A percentile compares a stretch with the other conserved stretches of the same genome.
phyloP scores from a whole-genome alignment of 1,140 invertebrate genomes.

The Euura saliciscinereae region DNA sequence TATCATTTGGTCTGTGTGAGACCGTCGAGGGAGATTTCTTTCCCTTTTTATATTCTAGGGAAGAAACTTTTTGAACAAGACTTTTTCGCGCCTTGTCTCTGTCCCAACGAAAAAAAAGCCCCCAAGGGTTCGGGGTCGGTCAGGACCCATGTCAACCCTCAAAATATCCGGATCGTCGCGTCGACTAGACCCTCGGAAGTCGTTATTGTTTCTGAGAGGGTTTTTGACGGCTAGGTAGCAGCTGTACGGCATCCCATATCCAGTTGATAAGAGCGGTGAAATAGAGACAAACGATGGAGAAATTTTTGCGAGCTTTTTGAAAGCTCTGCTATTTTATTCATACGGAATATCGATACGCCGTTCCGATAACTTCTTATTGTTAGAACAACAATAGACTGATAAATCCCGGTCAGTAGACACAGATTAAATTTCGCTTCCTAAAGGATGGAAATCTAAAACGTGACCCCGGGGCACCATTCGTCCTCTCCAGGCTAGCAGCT shows the following conservation, averaged over 20 bases:
- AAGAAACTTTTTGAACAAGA: too few species aligned
- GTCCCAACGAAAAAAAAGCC: background rate
- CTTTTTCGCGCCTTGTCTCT: background rate
- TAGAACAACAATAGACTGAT: background rate
- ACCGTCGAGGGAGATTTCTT: background rate
- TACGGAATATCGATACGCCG: too few species aligned
- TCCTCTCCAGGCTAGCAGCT: background rate
- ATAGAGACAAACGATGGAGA: too few species aligned
- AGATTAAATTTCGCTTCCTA: conserved; percentile 1
- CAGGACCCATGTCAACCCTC: background rate
- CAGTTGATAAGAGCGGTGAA: too few species aligned
- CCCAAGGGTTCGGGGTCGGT: background rate
- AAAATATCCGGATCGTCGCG: background rate
- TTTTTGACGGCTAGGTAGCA: background rate
- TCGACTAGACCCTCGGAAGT: too few species aligned
- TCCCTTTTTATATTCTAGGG: too few species aligned
- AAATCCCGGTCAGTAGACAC: background rate
- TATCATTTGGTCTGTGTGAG: too few species aligned
- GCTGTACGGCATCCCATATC: too few species aligned
- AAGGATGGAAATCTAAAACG: background rate
- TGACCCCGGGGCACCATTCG: background rate
- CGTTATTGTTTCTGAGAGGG: background rate
- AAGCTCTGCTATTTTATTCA: too few species aligned
- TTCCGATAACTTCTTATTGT: too few species aligned
- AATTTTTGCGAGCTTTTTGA: too few species aligned